Conservation (phyloP, 2,113 vertebrate genomes). For the Tautogolabrus adspersus region DNA sequence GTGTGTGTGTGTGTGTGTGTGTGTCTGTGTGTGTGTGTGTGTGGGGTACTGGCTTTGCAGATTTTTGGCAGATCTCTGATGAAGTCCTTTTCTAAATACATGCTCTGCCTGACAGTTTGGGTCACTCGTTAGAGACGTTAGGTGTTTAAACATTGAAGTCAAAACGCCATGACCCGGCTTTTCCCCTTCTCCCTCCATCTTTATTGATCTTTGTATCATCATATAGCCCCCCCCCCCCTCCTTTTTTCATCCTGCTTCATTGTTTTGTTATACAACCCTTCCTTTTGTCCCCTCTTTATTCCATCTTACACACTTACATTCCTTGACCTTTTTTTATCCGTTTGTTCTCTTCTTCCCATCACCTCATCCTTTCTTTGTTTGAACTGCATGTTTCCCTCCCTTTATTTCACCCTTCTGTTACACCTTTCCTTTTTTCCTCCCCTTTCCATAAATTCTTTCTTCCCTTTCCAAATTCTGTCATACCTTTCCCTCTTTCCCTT, state of each 20-base stretch:
- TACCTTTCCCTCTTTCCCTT: not conserved
- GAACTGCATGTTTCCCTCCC: not conserved
- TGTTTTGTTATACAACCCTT: no score
- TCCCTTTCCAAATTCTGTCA: not conserved
- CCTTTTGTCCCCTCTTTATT: no score
- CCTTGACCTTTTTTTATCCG: not conserved
- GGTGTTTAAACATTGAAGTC: not conserved
- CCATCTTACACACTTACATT: not conserved
- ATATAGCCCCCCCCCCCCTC: no score
- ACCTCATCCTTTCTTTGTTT: slow-evolving; percentile 2
- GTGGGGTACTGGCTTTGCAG: slow-evolving; percentile 5
- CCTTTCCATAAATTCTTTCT: not conserved
- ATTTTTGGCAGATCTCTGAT: not conserved
- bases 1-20: slow-evolving; percentile 3
- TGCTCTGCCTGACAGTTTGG: not conserved
- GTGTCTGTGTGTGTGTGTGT: slow-evolving; percentile 10
- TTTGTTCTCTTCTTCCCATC: no score
- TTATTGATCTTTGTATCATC: not conserved
- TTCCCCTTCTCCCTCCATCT: not conserved
- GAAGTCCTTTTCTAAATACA: not conserved
- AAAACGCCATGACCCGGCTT: not conserved
- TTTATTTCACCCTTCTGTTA: not conserved
- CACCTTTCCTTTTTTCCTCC: not conserved
- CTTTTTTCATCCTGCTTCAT: no score
- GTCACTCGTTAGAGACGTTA: slow-evolving; percentile 33